Conservation (phyloP, 1,140 invertebrate species). For the Phymastichus coffea region DNA sequence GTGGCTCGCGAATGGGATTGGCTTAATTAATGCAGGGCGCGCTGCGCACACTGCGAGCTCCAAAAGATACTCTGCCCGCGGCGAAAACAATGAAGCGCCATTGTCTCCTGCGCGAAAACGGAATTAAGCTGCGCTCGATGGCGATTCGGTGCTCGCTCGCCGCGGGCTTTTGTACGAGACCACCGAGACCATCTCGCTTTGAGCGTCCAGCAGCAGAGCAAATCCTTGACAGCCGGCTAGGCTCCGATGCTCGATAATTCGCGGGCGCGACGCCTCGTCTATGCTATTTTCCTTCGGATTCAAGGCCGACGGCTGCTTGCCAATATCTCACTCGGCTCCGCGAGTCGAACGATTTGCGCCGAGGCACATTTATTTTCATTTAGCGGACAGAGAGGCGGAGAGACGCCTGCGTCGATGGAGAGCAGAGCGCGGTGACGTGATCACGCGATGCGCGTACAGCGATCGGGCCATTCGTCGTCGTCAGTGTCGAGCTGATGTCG, state of each 20-base stretch:
- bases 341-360: not conserved
- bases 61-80: too few species aligned
- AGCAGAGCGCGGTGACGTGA: conserved; percentile 1
- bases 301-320: too few species aligned
- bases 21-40: conserved; percentile 18
- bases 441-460: too few species aligned
- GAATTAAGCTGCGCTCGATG: conserved; percentile 30
- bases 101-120: conserved; percentile 9
- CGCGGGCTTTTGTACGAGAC: conserved; percentile 29
- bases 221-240: too few species aligned
- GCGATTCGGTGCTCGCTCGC: conserved; percentile 39
- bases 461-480: conserved; percentile 32
- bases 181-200: conserved; percentile 16
- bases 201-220: too few species aligned
- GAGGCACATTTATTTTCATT: conserved; percentile 1
- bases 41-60: not conserved
- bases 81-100: conserved; percentile 27
- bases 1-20: not conserved
- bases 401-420: not conserved
- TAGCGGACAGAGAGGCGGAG: conserved; percentile 22
- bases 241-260: too few species aligned
- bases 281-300: too few species aligned
- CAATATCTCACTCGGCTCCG: not conserved
- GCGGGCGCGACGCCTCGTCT: too few species aligned
- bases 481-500: conserved; percentile 20